phyloP scores from a whole-genome alignment of 2,888 invertebrate species.

The Drosophila emarginata region DNA sequence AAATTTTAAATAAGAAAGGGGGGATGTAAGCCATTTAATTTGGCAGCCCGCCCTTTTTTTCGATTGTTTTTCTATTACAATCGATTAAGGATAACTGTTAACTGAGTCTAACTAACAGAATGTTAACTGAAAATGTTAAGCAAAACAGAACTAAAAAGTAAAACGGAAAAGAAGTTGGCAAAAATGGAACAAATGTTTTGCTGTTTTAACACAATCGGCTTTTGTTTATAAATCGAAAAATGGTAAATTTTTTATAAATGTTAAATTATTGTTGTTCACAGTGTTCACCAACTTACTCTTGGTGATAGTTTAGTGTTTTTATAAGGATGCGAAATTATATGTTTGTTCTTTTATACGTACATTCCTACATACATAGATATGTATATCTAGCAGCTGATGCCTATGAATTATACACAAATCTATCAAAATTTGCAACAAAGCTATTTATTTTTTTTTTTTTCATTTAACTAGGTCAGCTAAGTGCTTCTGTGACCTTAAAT shows the following conservation, averaged over 20 bases:
- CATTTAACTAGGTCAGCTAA: background rate
- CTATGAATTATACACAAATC: background rate
- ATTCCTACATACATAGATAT: background rate
- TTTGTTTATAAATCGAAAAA: constrained; percentile 5
- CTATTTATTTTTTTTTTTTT: background rate
- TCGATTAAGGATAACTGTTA: background rate
- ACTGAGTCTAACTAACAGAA: background rate
- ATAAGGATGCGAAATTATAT: background rate
- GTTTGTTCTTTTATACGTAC: background rate
- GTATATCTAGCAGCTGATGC: background rate
- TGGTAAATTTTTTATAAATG: background rate
- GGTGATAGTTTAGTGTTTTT: background rate
- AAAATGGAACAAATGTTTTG: constrained; percentile 3
- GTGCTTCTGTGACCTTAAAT: background rate
- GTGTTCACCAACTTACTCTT: background rate
- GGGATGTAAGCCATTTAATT: too few species aligned
- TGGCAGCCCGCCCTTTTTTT: too few species aligned
- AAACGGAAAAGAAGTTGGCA: background rate
- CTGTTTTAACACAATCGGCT: background rate
- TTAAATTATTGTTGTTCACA: background rate
- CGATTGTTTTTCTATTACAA: too few species aligned
- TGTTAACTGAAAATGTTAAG: constrained; percentile 2
- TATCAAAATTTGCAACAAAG: background rate
- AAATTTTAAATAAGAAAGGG: too few species aligned
- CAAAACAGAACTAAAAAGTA: background rate